Percentiles rank a stretch among this genome's conserved stretches.
Evolutionary conservation across 2,113 vertebrate genomes (phyloP).

Genomic region (Istiophorus platypterus): DNA sequence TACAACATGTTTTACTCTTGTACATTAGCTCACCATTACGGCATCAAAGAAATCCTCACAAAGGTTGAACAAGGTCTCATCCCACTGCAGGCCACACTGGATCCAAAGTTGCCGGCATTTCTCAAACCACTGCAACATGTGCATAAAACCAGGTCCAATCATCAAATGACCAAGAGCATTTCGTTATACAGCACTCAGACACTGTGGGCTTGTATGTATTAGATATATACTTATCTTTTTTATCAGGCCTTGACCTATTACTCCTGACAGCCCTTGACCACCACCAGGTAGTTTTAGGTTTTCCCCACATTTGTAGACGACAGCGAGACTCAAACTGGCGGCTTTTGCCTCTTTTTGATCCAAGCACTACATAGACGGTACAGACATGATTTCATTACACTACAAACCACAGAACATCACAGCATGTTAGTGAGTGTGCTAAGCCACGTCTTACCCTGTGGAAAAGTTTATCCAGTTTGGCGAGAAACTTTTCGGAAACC

Average conservation of each 20-base stretch:
- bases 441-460: slow-evolving; percentile 83
- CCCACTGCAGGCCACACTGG: slow-evolving; percentile 81
- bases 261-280: slow-evolving; percentile 83
- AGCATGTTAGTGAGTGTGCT: background rate
- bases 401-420: background rate
- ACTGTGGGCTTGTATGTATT: background rate
- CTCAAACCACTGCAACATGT: slow-evolving; percentile 95
- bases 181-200: background rate
- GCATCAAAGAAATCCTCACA: slow-evolving; percentile 91
- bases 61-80: slow-evolving; percentile 83
- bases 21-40: slow-evolving; percentile 83
- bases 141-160: slow-evolving; percentile 68
- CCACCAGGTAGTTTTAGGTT: slow-evolving; percentile 85
- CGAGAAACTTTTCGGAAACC: slow-evolving; percentile 90
- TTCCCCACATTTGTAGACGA: slow-evolving; percentile 86
- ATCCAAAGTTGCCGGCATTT: slow-evolving; percentile 89
- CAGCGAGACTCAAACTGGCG: slow-evolving; percentile 82
- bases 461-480: slow-evolving; percentile 91
- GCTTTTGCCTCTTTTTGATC: slow-evolving; percentile 82
- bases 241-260: slow-evolving; percentile 88
- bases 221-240: slow-evolving; percentile 91
- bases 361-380: slow-evolving; percentile 85
- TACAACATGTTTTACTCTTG: background rate
- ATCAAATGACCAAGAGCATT: background rate
- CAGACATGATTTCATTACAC: background rate